phyloP scores from a whole-genome alignment of 1,140 invertebrate species.

The Drosophila asahinai region DNA sequence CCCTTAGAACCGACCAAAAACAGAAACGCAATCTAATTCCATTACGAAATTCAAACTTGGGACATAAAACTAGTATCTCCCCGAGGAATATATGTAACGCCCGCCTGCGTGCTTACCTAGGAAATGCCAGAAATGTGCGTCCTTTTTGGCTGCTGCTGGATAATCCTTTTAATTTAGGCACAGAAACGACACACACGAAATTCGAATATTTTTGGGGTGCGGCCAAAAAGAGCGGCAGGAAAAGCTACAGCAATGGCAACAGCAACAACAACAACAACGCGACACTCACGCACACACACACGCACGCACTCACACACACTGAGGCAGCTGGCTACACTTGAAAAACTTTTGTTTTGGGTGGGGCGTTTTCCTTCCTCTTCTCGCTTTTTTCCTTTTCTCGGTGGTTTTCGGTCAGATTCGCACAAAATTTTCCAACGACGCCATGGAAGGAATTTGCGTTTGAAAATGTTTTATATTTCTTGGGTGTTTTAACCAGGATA shows the following conservation, averaged over 20 bases:
- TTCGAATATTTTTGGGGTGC: slow-evolving; percentile 63
- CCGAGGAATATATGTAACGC: slow-evolving; percentile 5
- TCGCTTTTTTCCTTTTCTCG: slow-evolving; percentile 25
- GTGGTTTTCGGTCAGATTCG: slow-evolving; percentile 37
- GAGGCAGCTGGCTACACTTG: slow-evolving; percentile 66
- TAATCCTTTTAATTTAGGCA: slow-evolving; percentile 74
- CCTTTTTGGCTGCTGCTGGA: slow-evolving; percentile 17
- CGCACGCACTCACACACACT: slow-evolving; percentile 14
- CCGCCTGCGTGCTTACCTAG: slow-evolving; percentile 52
- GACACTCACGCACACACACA: slow-evolving; percentile 17
- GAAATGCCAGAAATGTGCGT: slow-evolving; percentile 17
- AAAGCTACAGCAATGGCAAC: slow-evolving; percentile 14
- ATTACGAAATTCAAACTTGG: slow-evolving; percentile 24
- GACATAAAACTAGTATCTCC: slow-evolving; percentile 26
- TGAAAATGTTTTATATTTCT: slow-evolving; percentile 23
- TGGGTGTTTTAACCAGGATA: slow-evolving; percentile 3
- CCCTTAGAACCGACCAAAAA: slow-evolving; percentile 4
- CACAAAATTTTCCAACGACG: slow-evolving; percentile 55
- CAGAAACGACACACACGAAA: slow-evolving; percentile 36
- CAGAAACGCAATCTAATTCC: slow-evolving; percentile 34
- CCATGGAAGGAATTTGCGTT: slow-evolving; percentile 29
- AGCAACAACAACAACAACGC: slow-evolving; percentile 39
- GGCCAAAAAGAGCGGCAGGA: slow-evolving; percentile 53
- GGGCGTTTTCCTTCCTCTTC: slow-evolving; percentile 58
- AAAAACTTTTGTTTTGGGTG: slow-evolving; percentile 76